Percentiles rank a stretch among this genome's conserved stretches.
phyloP scores from a whole-genome alignment of 1,140 invertebrate genomes.

The Dendroctonus ponderosae region DNA sequence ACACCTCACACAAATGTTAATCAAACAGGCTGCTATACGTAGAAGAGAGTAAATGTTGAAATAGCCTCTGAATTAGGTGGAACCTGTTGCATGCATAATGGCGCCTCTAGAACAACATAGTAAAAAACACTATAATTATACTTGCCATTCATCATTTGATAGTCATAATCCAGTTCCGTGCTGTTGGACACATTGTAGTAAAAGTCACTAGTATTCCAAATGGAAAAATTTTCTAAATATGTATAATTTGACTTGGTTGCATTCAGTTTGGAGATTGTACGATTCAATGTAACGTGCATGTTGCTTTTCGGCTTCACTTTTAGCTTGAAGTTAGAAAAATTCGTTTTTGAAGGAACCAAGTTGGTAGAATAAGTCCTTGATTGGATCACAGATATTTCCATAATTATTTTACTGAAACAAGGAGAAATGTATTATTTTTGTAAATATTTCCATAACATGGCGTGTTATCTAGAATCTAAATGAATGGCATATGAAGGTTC shows the following conservation, averaged over 20 bases:
- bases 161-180: slow-evolving; percentile 46
- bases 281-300: slow-evolving; percentile 25
- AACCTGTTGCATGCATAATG: too few species aligned
- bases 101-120: too few species aligned
- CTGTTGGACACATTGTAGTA: slow-evolving; percentile 43
- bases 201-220: slow-evolving; percentile 44
- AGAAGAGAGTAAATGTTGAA: too few species aligned
- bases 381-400: slow-evolving; percentile 51
- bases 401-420: slow-evolving; percentile 41
- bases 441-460: background rate
- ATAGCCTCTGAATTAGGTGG: too few species aligned
- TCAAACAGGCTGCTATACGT: too few species aligned
- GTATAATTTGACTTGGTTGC: slow-evolving; percentile 32
- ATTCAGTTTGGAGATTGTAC: slow-evolving; percentile 30
- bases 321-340: slow-evolving; percentile 36
- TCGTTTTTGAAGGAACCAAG: slow-evolving; percentile 39
- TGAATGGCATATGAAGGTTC: too few species aligned
- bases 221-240: slow-evolving; percentile 28
- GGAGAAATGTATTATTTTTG: background rate
- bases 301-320: slow-evolving; percentile 11
- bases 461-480: too few species aligned
- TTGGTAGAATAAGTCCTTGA: slow-evolving; percentile 44
- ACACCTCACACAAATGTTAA: too few species aligned
- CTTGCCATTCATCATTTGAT: slow-evolving; percentile 43
- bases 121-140: background rate